A percentile compares a stretch with the other conserved stretches of the same genome.
phyloP scores from a whole-genome alignment of 2,888 invertebrate genomes.

The Drosophila meridionalis region DNA sequence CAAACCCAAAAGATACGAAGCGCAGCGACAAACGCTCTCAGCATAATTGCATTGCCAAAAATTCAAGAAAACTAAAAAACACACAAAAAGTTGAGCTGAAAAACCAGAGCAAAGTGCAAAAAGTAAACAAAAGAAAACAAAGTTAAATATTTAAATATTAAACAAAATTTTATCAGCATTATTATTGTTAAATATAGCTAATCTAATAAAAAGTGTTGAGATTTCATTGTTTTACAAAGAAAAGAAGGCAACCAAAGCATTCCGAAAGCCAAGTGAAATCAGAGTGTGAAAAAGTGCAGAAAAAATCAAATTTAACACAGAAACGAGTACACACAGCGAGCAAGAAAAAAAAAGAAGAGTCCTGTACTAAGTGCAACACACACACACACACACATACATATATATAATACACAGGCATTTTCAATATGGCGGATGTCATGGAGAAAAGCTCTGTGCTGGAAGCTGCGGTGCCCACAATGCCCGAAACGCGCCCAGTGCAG shows the following conservation, averaged over 20 bases:
- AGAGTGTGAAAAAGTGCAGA: constrained; percentile 31
- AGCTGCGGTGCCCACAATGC: constrained; percentile 69
- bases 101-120: constrained; percentile 31
- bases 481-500: constrained; percentile 60
- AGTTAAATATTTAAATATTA: neutral
- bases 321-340: constrained; percentile 60
- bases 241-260: constrained; percentile 44
- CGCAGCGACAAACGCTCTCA: constrained; percentile 43
- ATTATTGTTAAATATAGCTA: constrained; percentile 29
- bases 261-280: constrained; percentile 47
- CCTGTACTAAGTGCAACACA: constrained; percentile 66
- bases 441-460: constrained; percentile 84
- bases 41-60: constrained; percentile 36
- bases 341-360: constrained; percentile 53
- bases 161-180: constrained; percentile 43
- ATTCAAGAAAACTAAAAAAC: constrained; percentile 19
- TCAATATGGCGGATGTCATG: constrained; percentile 83
- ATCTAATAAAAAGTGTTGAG: constrained; percentile 2
- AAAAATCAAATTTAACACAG: constrained; percentile 21
- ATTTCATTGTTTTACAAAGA: constrained; percentile 34
- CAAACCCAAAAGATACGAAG: constrained; percentile 75
- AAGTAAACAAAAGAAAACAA: constrained; percentile 22
- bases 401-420: constrained; percentile 55
- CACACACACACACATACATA: constrained; percentile 33
- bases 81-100: neutral